Conservation (phyloP, 92 coral and sea anemone genomes). For the Parazoanthus darwini region DNA sequence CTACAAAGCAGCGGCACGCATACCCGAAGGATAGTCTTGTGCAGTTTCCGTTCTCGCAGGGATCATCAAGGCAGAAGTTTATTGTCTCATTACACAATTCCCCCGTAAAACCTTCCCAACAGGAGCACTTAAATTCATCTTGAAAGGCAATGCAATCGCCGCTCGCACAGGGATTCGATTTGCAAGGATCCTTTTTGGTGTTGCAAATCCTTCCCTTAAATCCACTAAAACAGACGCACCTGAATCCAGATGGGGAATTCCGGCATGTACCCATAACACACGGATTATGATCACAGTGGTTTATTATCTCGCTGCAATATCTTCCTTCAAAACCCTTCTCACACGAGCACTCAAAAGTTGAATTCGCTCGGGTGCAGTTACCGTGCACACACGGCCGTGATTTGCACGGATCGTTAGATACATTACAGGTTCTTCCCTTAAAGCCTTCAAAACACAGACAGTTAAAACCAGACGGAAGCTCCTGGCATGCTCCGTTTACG, state of each 20-base stretch:
- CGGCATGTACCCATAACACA: constrained; percentile 75
- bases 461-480: constrained; percentile 22
- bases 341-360: constrained; percentile 56
- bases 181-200: constrained; percentile 46
- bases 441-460: constrained; percentile 72
- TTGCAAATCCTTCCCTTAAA: constrained; percentile 60
- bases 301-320: constrained; percentile 50
- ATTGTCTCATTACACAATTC: constrained; percentile 44
- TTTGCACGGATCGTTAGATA: constrained; percentile 48
- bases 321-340: constrained; percentile 55
- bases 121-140: constrained; percentile 63
- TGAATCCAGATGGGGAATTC: constrained; percentile 43
- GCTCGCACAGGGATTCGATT: constrained; percentile 59
- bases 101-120: constrained; percentile 65
- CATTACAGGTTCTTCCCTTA: constrained; percentile 62
- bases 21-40: constrained; percentile 45
- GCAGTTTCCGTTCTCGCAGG: constrained; percentile 65
- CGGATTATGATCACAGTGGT: constrained; percentile 59
- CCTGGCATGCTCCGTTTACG: constrained; percentile 63
- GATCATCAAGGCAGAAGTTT: constrained; percentile 59
- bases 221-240: constrained; percentile 65
- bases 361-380: constrained; percentile 34
- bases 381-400: constrained; percentile 70
- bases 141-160: constrained; percentile 63
- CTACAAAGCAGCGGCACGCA: constrained; percentile 50